A percentile compares a stretch with the other conserved stretches of the same genome.
Evolutionary conservation across 2,797 vertebrate genomes (phyloP).

Genomic region (Mus minutoides): DNA sequence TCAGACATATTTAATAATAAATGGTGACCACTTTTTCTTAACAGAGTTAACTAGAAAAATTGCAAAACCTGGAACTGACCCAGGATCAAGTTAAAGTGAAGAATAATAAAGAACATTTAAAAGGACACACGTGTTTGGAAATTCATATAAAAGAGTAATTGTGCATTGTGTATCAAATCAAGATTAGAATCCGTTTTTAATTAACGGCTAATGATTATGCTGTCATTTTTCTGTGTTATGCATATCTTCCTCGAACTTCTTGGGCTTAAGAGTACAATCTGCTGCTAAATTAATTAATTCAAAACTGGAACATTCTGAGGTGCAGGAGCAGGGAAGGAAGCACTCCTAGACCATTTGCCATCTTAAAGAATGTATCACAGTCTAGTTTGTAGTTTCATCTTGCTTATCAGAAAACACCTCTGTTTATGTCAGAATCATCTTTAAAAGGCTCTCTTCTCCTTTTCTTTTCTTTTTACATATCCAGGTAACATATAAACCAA

Average conservation of each 20-base stretch:
- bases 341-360: not conserved
- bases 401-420: not conserved
- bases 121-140: constrained; percentile 21
- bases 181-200: constrained; percentile 68
- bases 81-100: constrained; percentile 1
- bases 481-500: not conserved
- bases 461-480: not conserved
- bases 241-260: constrained; percentile 46
- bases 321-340: not conserved
- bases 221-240: constrained; percentile 56
- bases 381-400: not conserved
- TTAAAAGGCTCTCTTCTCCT: not conserved
- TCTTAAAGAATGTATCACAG: not conserved
- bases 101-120: constrained; percentile 41
- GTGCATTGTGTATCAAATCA: constrained; percentile 32
- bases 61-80: constrained; percentile 48
- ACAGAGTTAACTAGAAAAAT: constrained; percentile 34
- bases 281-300: constrained; percentile 72
- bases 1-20: constrained; percentile 45
- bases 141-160: constrained; percentile 59
- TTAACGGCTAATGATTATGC: constrained; percentile 63
- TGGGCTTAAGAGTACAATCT: constrained; percentile 62
- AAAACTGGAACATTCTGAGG: constrained; percentile 12
- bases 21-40: constrained; percentile 35
- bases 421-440: not conserved